These are phyloP conservation scores for Desmodus rotundus DNA, from an alignment of 2,113 vertebrate species.

Conservation along the genomic window DNA sequence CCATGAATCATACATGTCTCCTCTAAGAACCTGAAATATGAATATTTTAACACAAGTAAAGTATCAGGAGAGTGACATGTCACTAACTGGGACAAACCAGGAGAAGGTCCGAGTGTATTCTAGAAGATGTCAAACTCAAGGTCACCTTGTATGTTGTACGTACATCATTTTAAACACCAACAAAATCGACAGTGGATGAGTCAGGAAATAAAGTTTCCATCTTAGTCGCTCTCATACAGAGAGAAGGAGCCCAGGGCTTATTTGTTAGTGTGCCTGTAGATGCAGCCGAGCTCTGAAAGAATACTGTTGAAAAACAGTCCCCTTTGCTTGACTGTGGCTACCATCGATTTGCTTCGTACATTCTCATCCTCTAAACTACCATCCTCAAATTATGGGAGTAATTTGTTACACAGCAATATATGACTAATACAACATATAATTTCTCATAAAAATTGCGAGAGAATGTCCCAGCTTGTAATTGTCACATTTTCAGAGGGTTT, in stretches of 20 bases:
- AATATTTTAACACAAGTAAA: slow-evolving; percentile 48
- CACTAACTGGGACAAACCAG: background rate
- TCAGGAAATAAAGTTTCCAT: background rate
- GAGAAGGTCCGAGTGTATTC: background rate
- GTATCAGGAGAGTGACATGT: background rate
- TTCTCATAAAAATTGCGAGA: background rate
- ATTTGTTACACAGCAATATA: too few relatives aligned
- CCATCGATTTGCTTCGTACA: background rate
- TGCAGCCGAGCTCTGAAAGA: background rate
- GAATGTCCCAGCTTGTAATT: background rate
- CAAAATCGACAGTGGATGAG: background rate
- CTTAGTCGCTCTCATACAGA: background rate
- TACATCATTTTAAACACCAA: background rate
- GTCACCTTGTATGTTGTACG: background rate
- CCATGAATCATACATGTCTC: slow-evolving; percentile 51
- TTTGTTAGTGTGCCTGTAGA: background rate
- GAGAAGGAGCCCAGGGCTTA: background rate
- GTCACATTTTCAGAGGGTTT: background rate
- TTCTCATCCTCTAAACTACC: background rate
- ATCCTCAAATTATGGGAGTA: too few relatives aligned
- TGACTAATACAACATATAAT: too few relatives aligned
- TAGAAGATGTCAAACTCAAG: background rate
- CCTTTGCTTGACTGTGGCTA: background rate
- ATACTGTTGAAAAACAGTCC: background rate
- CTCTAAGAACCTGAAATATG: slow-evolving; percentile 40